Percentiles rank a stretch among this genome's conserved stretches.
Conservation (phyloP, 2,888 invertebrate species). For the Tenthredo scrophulariae region DNA sequence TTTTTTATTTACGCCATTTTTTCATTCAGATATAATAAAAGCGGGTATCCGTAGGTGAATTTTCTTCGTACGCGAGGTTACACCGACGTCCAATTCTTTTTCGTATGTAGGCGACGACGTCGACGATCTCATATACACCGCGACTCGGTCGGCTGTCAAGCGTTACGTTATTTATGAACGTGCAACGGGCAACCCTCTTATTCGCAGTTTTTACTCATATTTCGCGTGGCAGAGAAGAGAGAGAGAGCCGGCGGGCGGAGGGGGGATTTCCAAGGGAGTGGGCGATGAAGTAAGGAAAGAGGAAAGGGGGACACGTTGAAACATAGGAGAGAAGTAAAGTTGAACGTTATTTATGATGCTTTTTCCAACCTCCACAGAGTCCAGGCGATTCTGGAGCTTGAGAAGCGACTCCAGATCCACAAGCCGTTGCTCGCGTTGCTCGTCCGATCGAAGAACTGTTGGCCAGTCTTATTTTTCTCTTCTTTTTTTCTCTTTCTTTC, state of each 20-base stretch:
- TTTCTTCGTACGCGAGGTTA: neutral
- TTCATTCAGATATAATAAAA: neutral
- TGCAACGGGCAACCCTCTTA: slow-evolving; percentile 71
- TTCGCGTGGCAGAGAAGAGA: slow-evolving; percentile 63
- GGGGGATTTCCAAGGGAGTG: neutral
- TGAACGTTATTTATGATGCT: slow-evolving; percentile 65
- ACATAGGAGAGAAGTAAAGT: slow-evolving; percentile 61
- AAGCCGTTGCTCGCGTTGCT: neutral
- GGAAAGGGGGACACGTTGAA: slow-evolving; percentile 59
- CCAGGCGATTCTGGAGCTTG: slow-evolving; percentile 53
- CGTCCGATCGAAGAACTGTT: slow-evolving; percentile 43
- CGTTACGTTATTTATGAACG: slow-evolving; percentile 72
- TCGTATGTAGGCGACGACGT: slow-evolving; percentile 44
- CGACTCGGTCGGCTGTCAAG: slow-evolving; percentile 66
- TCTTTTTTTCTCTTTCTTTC: neutral
- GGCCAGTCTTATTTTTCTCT: neutral
- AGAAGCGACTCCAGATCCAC: slow-evolving; percentile 57
- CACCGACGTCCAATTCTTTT: slow-evolving; percentile 43
- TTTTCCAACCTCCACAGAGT: slow-evolving; percentile 56
- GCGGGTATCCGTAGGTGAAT: neutral
- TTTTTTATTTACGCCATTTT: neutral
- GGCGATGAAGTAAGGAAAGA: slow-evolving; percentile 37
- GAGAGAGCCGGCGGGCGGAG: neutral
- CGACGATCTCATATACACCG: slow-evolving; percentile 55
- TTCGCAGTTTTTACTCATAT: slow-evolving; percentile 72